These are phyloP conservation scores for Hydractinia echinata DNA, from an alignment of 30 jellyfish, hydroid and myxozoan species.

Conservation along the genomic window DNA sequence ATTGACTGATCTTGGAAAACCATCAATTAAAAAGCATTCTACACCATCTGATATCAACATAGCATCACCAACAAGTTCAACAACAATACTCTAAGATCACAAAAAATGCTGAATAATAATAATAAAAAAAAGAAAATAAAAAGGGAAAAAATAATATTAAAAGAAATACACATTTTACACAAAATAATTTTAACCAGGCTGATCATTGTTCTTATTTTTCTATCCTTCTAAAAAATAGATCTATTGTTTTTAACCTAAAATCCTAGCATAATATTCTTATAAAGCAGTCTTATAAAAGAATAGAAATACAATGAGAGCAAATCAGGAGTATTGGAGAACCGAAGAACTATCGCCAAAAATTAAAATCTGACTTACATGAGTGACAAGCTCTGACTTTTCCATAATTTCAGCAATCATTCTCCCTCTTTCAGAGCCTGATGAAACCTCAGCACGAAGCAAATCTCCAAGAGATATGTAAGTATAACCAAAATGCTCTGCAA, in stretches of 20 bases:
- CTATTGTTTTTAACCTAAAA: too few species aligned
- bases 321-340: too few species aligned
- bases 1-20: conserved; percentile 69
- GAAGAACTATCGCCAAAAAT: too few species aligned
- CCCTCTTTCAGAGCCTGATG: conserved; percentile 66
- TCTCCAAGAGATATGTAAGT: conserved; percentile 81
- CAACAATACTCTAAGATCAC: conserved; percentile 34
- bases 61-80: conserved; percentile 48
- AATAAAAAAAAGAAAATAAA: too few species aligned
- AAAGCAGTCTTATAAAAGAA: too few species aligned
- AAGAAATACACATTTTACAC: too few species aligned
- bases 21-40: conserved; percentile 57
- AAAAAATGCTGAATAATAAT: neutral
- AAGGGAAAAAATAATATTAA: too few species aligned
- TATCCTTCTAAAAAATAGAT: too few species aligned
- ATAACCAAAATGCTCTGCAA: conserved; percentile 63
- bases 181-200: too few species aligned
- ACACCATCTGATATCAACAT: conserved; percentile 40
- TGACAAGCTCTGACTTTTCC: conserved; percentile 67
- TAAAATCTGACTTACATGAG: conserved; percentile 44
- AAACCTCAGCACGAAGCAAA: conserved; percentile 63
- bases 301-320: too few species aligned
- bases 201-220: too few species aligned
- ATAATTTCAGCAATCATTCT: conserved; percentile 56
- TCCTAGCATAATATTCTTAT: too few species aligned